Base-by-base conservation (phyloP, 1,140 invertebrate genomes). In the Euura saliciscinereae region DNA sequence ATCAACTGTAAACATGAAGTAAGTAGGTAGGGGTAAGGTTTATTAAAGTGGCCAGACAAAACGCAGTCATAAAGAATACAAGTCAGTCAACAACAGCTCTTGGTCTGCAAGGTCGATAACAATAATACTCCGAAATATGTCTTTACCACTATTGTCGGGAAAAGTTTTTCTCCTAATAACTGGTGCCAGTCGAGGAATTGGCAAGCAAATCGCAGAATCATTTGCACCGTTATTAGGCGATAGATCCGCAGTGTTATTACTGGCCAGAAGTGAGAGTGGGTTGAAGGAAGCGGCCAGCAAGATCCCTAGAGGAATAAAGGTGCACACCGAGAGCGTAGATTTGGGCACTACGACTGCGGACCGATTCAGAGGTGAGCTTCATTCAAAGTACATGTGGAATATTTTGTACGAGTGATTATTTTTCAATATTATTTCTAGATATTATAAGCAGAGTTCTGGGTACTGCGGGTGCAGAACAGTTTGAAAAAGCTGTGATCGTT, bases 181-280 rank as follows among this genome's bases (percentile, higher is more conserved):
- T 3, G 95, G 95, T 43, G 95, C 94, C 0, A 95, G 93, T 66
- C 90, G 92, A 78, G 95, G 95, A 44, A 94, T 97, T 71, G 95
- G 95, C 8, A 88, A 90, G 74, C 88, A 90, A 65, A 88, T 96
- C 46, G 92, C 94, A 43, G 82, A 92, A 3, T 91, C 93, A 82
- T 88, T 94, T 66, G 85, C 93, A 0, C 88, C 89, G 72, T 83
- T 89, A 64, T 84, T 93, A n/a, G 85, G 86, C 2, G 76, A 87
- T 1, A 89, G 88, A 11, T 95, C 94, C 2, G 75, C 91, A 7
- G 85, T 95, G 77, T 78, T 95, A n/a, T 84, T 96, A 1, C 71
- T 95, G 44, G 94, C 94, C 13, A 89, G 95, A 74, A 92, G 91
- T 74, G 85, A 88, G 68, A 71, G 88, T 1, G 89, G 89, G 69